phyloP scores from a whole-genome alignment of 2,797 vertebrate genomes.

The Odontamblyopus rebecca region DNA sequence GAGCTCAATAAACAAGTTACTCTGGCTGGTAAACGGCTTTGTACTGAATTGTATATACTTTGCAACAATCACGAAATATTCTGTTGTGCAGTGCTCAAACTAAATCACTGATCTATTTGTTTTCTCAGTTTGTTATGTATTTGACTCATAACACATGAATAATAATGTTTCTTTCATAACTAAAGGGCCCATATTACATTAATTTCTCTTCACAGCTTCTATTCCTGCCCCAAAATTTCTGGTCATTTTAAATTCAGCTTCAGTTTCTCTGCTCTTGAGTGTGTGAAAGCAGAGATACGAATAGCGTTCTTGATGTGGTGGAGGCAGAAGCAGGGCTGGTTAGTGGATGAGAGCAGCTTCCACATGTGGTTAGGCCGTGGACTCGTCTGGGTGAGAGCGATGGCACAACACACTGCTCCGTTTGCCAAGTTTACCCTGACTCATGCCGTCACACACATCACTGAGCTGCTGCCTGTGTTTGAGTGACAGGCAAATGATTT shows the following conservation, averaged over 20 bases:
- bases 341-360: slow-evolving; percentile 64
- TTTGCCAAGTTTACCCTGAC: slow-evolving; percentile 60
- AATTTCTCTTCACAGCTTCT: background rate
- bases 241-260: slow-evolving; percentile 44
- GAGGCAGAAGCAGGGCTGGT: slow-evolving; percentile 65
- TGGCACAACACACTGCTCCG: slow-evolving; percentile 61
- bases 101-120: background rate
- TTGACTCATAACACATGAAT: background rate
- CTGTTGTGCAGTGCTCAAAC: too few relatives aligned
- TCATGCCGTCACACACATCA: slow-evolving; percentile 57
- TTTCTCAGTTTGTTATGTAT: background rate
- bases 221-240: slow-evolving; percentile 9
- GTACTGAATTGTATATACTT: too few relatives aligned
- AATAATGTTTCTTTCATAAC: background rate
- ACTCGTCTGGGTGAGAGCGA: slow-evolving; percentile 64
- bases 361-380: slow-evolving; percentile 67
- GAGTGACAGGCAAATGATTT: slow-evolving; percentile 1
- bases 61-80: too few relatives aligned
- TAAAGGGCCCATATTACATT: too few relatives aligned
- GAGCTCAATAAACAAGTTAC: too few relatives aligned
- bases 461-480: slow-evolving; percentile 46
- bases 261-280: slow-evolving; percentile 50
- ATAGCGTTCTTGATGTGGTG: slow-evolving; percentile 63
- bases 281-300: slow-evolving; percentile 61
- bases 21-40: too few relatives aligned